phyloP scores from a whole-genome alignment of 2,888 invertebrate genomes.

The Antitype chi region DNA sequence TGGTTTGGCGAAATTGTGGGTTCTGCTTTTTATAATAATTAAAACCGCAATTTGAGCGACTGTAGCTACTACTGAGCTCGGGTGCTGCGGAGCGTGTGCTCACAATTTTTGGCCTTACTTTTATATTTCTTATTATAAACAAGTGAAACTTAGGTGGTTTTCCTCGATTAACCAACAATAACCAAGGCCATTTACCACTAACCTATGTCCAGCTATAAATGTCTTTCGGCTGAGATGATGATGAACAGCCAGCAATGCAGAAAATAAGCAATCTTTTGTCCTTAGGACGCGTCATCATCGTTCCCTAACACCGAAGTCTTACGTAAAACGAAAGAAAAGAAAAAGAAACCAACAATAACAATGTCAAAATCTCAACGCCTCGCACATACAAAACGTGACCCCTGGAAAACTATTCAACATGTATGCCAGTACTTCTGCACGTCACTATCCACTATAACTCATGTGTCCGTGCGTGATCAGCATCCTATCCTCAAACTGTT shows the following conservation, averaged over 20 bases:
- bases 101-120: neutral
- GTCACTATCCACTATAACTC: constrained; percentile 38
- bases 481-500: constrained; percentile 48
- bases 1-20: constrained; percentile 35
- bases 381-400: constrained; percentile 18
- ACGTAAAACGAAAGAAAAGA: neutral
- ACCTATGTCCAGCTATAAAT: too few relatives aligned
- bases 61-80: neutral
- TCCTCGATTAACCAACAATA: too few relatives aligned
- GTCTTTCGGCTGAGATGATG: too few relatives aligned
- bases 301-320: neutral
- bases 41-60: constrained; percentile 27
- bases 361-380: neutral
- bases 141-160: too few relatives aligned
- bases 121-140: neutral
- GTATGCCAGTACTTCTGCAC: constrained; percentile 24
- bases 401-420: constrained; percentile 19
- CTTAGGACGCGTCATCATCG: too few relatives aligned
- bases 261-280: too few relatives aligned
- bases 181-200: too few relatives aligned
- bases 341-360: neutral
- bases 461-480: constrained; percentile 52
- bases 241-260: too few relatives aligned
- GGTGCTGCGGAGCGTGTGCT: neutral
- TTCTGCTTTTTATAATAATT: constrained; percentile 39